Conservation (phyloP, 2,888 invertebrate genomes). For the Eupithecia subumbrata region DNA sequence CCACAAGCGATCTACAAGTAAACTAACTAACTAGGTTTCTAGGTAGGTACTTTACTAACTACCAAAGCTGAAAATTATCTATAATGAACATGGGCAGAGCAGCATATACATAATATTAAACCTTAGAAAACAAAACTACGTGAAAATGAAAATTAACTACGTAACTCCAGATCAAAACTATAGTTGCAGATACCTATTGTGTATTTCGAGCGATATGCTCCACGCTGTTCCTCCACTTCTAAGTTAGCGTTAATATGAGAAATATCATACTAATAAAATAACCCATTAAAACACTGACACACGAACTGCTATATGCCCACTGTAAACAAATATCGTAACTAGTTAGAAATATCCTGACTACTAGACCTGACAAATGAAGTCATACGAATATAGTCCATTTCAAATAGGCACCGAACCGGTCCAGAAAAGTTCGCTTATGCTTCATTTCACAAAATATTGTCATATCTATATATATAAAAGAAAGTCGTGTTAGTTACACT, state of each 20-base stretch:
- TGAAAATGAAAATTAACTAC: neutral
- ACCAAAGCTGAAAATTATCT: neutral
- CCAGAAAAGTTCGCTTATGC: neutral
- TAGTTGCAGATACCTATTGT: conserved; percentile 41
- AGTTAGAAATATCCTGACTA: neutral
- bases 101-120: neutral
- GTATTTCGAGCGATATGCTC: conserved; percentile 44
- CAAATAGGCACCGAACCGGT: neutral
- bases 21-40: neutral
- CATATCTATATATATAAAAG: too few species aligned
- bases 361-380: neutral
- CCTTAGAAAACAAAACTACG: neutral
- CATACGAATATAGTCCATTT: neutral
- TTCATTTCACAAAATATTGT: neutral
- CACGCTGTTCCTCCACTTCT: conserved; percentile 46
- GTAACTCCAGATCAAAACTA: conserved; percentile 9
- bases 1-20: neutral
- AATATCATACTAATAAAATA: conserved; percentile 24
- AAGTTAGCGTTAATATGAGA: conserved; percentile 37
- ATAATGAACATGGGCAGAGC: neutral
- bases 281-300: neutral
- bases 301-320: neutral
- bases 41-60: neutral
- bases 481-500: too few species aligned
- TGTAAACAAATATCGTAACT: neutral